A percentile compares a stretch with the other conserved stretches of the same genome.
Conservation (phyloP, 2,797 vertebrate genomes). For the Sitta carolinensis region DNA sequence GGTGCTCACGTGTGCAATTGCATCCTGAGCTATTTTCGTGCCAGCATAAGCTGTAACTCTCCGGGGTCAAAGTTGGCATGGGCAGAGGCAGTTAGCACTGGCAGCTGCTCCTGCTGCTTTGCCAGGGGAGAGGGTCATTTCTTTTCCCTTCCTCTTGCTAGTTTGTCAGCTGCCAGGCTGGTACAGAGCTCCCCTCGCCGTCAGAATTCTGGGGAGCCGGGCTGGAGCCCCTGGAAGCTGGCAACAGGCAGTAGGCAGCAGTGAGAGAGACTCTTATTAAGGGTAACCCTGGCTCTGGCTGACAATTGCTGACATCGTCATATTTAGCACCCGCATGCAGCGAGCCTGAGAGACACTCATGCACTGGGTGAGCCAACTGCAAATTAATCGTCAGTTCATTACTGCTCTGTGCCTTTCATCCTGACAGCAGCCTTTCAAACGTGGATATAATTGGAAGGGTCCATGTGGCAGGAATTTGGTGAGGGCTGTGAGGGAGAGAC, state of each 20-base stretch:
- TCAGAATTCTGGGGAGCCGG: background rate
- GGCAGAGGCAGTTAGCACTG: conserved; percentile 15
- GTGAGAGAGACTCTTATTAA: conserved; percentile 48
- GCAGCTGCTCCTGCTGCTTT: conserved; percentile 34
- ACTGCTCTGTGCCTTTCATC: conserved; percentile 64
- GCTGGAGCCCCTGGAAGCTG: background rate
- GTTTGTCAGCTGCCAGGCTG: background rate
- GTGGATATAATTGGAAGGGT: conserved; percentile 61
- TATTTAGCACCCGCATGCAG: conserved; percentile 71
- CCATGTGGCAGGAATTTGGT: conserved; percentile 55
- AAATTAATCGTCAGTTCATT: conserved; percentile 73
- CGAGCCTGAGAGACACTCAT: conserved; percentile 51
- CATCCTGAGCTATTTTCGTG: background rate
- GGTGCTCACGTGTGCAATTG: background rate
- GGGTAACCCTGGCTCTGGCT: conserved; percentile 56
- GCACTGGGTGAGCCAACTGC: conserved; percentile 63
- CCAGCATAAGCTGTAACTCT: background rate
- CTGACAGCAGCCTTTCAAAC: conserved; percentile 65
- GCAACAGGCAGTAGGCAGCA: background rate
- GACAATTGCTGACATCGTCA: conserved; percentile 69
- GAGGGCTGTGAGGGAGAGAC: background rate
- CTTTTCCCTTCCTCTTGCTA: conserved; percentile 26
- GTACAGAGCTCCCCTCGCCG: background rate
- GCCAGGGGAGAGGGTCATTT: conserved; percentile 2
- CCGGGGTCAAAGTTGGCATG: conserved; percentile 39